Conservation (phyloP, 2,113 vertebrate genomes). For the Sminthopsis crassicaudata region DNA sequence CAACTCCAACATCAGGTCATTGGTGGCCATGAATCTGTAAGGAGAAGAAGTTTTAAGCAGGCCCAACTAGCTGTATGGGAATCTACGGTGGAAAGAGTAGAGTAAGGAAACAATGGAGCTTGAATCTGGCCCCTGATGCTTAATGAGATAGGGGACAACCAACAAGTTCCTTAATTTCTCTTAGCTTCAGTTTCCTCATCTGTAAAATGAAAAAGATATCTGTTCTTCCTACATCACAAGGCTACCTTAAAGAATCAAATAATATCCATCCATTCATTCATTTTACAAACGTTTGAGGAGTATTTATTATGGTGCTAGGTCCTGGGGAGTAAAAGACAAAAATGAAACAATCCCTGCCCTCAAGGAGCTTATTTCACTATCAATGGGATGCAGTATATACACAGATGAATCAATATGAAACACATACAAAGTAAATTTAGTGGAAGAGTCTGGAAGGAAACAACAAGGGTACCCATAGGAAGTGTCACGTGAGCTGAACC, state of each 20-base stretch:
- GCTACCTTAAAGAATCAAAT: not conserved
- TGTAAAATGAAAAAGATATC: not conserved
- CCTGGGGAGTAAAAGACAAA: not conserved
- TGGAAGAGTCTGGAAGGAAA: not conserved
- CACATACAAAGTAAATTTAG: not conserved
- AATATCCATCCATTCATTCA: not conserved
- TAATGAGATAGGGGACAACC: not conserved
- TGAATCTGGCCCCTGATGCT: not conserved
- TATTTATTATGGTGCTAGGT: not conserved
- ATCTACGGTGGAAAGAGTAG: not conserved
- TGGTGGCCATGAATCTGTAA: conserved; percentile 96
- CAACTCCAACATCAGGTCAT: conserved; percentile 96
- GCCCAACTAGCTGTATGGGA: not conserved
- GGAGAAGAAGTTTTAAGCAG: not conserved
- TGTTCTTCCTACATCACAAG: not conserved
- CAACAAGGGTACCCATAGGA: not conserved
- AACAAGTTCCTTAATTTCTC: not conserved
- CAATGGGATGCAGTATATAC: not conserved
- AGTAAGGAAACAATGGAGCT: not conserved
- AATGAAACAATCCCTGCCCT: not conserved
- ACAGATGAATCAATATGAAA: not conserved
- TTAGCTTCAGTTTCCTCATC: not conserved
- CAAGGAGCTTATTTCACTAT: not conserved
- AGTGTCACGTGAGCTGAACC: not conserved
- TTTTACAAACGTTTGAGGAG: not conserved